Base-by-base conservation (phyloP, 2,888 invertebrate genomes). In the Norana najaformis region DNA sequence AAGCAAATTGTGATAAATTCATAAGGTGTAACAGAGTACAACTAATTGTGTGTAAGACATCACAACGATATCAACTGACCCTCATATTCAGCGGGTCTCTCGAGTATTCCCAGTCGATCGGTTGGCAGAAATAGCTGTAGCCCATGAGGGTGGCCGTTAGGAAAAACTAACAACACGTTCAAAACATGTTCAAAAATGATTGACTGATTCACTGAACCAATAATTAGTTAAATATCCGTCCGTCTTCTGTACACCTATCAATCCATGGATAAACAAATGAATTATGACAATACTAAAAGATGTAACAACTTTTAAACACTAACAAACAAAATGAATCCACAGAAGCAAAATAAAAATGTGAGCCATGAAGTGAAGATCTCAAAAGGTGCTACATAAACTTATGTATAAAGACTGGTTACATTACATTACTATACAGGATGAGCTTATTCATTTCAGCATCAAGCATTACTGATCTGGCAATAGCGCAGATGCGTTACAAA, bases 51-150 rank as follows among this genome's bases (percentile, higher is more conserved):
- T 34, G n/a, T 8, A 85, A 37, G 30, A 85, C 35, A 85, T 53
- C 14, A 85, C 16, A 35, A 85, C 37, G 36, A 85, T 18, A 18
- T 18, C 36, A 36, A 90, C 94, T 93, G 92, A 94, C 94, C 92
- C 94, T 93, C 91, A 94, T 92, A 92, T 94, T 94, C 93, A 94
- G 90, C n/a, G 92, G 92, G 91, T 95, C 93, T 16, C 47, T 91
- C 20, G 88, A 88, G 89, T 94, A 90, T 16, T 93, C 89, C 89
- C 94, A 94, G 90, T 93, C 92, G 30, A 95, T 94, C 34, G 93
- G 93, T 90, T 94, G 94, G 91, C 95, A 95, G 23, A 92, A 91
- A 91, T 94, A 94, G 92, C 93, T 95, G 92, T 94, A 94, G 16
- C 93, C 53, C 53, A 91, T 90, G 82, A 53, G 88, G 20, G 88